Evolutionary conservation across 2,888 invertebrate species (phyloP).

Genomic region (Acrobasis suavella): DNA sequence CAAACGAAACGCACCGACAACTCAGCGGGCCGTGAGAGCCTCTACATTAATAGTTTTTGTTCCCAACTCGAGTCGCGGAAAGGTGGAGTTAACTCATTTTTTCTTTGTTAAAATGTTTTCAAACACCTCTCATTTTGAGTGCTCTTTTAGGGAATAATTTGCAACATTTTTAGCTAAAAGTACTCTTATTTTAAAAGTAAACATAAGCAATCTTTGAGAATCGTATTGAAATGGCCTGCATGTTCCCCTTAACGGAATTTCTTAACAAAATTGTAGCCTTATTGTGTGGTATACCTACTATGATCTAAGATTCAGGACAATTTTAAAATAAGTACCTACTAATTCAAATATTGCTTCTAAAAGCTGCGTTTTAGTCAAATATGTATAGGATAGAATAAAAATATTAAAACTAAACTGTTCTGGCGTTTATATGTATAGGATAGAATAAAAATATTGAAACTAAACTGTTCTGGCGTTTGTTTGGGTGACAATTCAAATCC

Average conservation of each 20-base stretch:
- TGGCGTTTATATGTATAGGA: background rate
- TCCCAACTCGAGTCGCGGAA: constrained; percentile 63
- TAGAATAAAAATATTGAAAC: background rate
- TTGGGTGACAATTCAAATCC: constrained; percentile 49
- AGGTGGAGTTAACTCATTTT: constrained; percentile 52
- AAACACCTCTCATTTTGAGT: constrained; percentile 54
- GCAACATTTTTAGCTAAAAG: background rate
- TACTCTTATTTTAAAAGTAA: background rate
- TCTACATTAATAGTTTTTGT: constrained; percentile 79
- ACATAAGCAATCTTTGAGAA: too few relatives aligned
- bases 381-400: background rate
- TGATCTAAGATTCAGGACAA: too few relatives aligned
- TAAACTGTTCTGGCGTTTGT: background rate
- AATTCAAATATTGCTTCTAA: too few relatives aligned
- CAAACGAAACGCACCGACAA: constrained; percentile 78
- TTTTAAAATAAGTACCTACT: too few relatives aligned
- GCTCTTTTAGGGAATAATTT: constrained; percentile 39
- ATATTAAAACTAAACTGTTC: background rate
- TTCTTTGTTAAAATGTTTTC: constrained; percentile 58
- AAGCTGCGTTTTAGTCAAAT: too few relatives aligned
- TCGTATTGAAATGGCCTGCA: too few relatives aligned
- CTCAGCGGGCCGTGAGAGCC: constrained; percentile 72
- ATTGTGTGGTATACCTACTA: too few relatives aligned
- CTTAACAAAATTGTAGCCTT: too few relatives aligned
- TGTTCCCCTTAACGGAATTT: too few relatives aligned